These are phyloP conservation scores for Drosophila rufa DNA, from an alignment of 1,140 invertebrate genomes.

Conservation along the genomic window DNA sequence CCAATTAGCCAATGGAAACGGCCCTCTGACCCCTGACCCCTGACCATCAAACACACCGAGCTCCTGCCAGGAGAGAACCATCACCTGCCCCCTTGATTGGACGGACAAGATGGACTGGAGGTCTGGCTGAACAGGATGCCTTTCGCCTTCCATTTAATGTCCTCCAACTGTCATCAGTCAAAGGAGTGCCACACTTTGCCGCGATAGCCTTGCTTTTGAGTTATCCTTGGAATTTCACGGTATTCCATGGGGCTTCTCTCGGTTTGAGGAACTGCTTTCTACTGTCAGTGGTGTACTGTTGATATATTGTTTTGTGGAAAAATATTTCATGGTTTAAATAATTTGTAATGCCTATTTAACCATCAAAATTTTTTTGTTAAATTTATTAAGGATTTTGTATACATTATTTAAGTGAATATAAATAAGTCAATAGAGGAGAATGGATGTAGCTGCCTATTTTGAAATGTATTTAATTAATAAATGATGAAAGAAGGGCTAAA, in stretches of 20 bases:
- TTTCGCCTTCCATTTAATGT: conserved; percentile 8
- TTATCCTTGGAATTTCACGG: conserved; percentile 4
- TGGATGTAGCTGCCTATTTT: too few relatives aligned
- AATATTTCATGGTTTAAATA: too few relatives aligned
- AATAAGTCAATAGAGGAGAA: too few relatives aligned
- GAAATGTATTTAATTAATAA: too few relatives aligned
- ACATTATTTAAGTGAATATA: too few relatives aligned
- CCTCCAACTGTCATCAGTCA: conserved; percentile 29
- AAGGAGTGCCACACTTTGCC: neutral
- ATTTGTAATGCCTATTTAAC: too few relatives aligned
- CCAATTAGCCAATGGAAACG: conserved; percentile 51
- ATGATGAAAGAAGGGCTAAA: too few relatives aligned
- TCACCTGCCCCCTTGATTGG: conserved; percentile 17
- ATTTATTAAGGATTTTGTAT: too few relatives aligned
- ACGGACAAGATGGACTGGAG: conserved; percentile 16
- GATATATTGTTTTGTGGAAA: too few relatives aligned
- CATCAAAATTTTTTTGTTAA: too few relatives aligned
- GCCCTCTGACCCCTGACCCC: conserved; percentile 8
- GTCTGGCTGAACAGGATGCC: neutral
- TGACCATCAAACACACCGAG: neutral
- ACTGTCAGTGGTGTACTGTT: too few relatives aligned
- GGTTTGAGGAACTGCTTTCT: too few relatives aligned
- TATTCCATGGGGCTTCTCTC: neutral
- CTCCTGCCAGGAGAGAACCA: neutral
- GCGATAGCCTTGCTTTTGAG: neutral